Evolutionary conservation across 2,888 invertebrate species (phyloP).

Genomic region (Matsumyia berberina): DNA sequence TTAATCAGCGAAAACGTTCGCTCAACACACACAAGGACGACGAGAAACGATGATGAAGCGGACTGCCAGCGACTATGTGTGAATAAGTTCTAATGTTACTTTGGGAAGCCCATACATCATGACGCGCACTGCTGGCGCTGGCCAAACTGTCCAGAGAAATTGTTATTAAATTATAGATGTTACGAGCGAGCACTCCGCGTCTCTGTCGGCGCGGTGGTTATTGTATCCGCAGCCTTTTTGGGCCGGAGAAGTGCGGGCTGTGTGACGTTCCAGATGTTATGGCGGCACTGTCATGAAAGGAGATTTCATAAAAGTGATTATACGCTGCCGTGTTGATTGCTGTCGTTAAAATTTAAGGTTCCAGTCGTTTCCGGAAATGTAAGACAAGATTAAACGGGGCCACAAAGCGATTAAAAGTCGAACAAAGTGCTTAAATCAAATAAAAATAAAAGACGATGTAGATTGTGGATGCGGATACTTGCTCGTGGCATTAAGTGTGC

Average conservation of each 20-base stretch:
- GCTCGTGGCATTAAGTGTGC: neutral
- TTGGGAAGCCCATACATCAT: conserved; percentile 50
- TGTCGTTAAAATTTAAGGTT: conserved; percentile 41
- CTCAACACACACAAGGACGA: conserved; percentile 1
- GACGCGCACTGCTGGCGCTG: neutral
- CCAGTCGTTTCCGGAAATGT: conserved; percentile 10
- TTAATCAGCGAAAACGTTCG: conserved; percentile 30
- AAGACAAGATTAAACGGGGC: conserved; percentile 19
- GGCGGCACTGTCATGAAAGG: conserved; percentile 14
- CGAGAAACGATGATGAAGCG: conserved; percentile 14
- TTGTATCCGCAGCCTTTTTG: neutral
- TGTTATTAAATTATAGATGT: conserved; percentile 46
- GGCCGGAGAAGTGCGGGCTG: neutral
- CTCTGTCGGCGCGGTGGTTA: neutral
- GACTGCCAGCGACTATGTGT: neutral
- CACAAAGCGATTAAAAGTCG: conserved; percentile 39
- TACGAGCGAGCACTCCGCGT: neutral
- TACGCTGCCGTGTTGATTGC: conserved; percentile 17
- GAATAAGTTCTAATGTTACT: conserved; percentile 58
- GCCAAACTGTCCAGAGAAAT: conserved; percentile 32
- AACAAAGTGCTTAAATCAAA: conserved; percentile 33
- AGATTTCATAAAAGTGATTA: conserved; percentile 37
- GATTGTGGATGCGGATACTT: neutral
- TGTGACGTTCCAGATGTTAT: conserved; percentile 36
- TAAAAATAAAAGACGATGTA: too few relatives aligned